Conservation (phyloP, 2,797 vertebrate species). For the Gallinago stenura region DNA sequence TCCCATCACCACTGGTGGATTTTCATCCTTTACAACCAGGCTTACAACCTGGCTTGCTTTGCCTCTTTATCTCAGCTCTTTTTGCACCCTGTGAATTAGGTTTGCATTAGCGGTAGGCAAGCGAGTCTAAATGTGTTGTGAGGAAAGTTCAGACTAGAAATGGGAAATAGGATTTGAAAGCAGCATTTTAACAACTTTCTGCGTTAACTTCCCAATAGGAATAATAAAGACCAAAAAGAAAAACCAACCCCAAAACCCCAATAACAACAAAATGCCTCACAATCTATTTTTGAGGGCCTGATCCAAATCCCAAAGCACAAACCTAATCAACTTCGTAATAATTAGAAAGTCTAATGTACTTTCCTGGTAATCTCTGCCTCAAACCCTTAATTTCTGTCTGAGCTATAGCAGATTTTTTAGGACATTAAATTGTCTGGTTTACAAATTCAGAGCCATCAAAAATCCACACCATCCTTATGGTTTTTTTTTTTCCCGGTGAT, state of each 20-base stretch:
- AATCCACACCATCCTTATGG: not conserved
- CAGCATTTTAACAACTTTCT: not conserved
- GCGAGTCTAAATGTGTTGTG: not conserved
- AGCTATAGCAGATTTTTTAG: slow-evolving; percentile 30
- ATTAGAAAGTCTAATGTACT: slow-evolving; percentile 69
- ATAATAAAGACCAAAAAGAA: slow-evolving; percentile 31
- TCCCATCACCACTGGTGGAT: not conserved
- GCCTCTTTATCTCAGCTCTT: not conserved
- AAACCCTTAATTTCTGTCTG: slow-evolving; percentile 66
- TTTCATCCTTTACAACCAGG: not conserved
- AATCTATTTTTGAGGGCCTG: slow-evolving; percentile 57
- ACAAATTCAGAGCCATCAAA: slow-evolving; percentile 31
- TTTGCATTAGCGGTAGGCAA: fast-evolving
- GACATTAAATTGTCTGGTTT: slow-evolving; percentile 50
- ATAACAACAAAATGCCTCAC: slow-evolving; percentile 46
- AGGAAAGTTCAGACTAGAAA: slow-evolving; percentile 2
- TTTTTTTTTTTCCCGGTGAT: not conserved
- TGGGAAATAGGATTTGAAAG: not conserved
- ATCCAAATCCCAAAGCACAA: slow-evolving; percentile 72
- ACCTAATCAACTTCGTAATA: slow-evolving; percentile 63
- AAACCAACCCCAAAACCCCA: slow-evolving; percentile 35
- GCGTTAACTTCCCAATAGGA: slow-evolving; percentile 26
- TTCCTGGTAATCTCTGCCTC: slow-evolving; percentile 63
- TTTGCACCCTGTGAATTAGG: not conserved
- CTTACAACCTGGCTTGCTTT: not conserved